Base-by-base conservation (phyloP, 2,113 vertebrate genomes). In the Ochotona curzoniae region DNA sequence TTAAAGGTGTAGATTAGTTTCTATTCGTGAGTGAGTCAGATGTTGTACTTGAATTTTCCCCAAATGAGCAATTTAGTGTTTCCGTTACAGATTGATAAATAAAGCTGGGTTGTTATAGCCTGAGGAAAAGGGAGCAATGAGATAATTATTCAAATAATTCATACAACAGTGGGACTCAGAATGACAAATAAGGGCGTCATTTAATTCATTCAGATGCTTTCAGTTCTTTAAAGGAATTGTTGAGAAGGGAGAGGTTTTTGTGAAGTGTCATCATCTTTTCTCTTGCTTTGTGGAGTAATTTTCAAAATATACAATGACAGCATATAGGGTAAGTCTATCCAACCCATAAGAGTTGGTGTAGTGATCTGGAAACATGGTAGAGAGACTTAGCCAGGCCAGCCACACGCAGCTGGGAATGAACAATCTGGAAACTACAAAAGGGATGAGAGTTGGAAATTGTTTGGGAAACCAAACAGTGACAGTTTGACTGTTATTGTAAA, bases 171-270 rank as follows among this genome's bases (percentile, higher is more conserved):
- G 63, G 1, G 70, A 28, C 35, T 91, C 75, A 88, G 49, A 66
- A 96, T 63, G 70, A 26, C 28, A 28, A 26, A 74, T 85, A 73
- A 78, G 3, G 18, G 5, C 32, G 44, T 84, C 69, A 20, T 54
- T 47, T 83, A 25, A 67, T 90, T 91, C 18, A 25, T 35, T 47
- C 95, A 92, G 49, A 76, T 85, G 79, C 54, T 67, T 61, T 96
- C 3, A 85, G 13, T 44, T 30, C 23, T 89, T 91, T 75, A 83
- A 74, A 61, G 32, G 49, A 67, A 63, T 70, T 63, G 5, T 87
- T 64, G 20, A 20, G 25, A 75, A 90, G 7, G 38, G 11, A 92
- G 83, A 85, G 15, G 0, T 7, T 86, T 94, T 71, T 76, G 20
- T 70, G 67, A 86, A 71, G 18, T 60, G 7, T 57, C 79, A 75